Evolutionary conservation across 2,113 vertebrate genomes (phyloP), one percentile per base, ranked within the genome.

Genomic region (Callipepla squamata): DNA sequence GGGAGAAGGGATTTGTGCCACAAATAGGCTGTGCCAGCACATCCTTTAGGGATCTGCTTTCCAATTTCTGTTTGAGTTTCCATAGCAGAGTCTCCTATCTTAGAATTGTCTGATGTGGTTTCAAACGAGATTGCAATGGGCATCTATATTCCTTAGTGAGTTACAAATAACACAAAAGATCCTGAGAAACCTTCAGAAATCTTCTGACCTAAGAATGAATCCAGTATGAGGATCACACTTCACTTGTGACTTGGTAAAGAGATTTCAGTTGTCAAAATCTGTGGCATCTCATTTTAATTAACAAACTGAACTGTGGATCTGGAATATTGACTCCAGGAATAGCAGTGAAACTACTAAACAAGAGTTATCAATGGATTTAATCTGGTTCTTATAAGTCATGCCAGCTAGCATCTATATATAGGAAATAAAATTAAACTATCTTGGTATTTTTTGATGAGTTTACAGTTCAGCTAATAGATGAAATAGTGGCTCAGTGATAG

Each of bases 381-480:
- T 59, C n/a, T 7, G 3, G 7, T 19, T 81, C 9, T 5, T 62
- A 4, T 38, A 77, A 69, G 17, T 80, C 68, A 80, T 55, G 42
- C 45, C 55, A 67, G 53, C 87, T 90, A 94, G n/a, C 59, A 90
- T 32, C 42, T 90, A 23, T 55, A 85, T 80, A 67, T 77, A 69
- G 90, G 69, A 85, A 91, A 83, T 74, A 74, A 95, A 90, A 88
- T 70, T 70, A 70, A 70, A 40, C 32, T 81, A 28, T 3, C 14
- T 44, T 74, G 42, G 22, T 42, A 21, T 34, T 87, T 89, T 55
- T 85, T 80, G 13, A 77, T 77, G 73, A 93, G 25, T 11, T 68
- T 92, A 30, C 90, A 78, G 78, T 94, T 90, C 30, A 88, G 28
- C 17, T 81, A 87, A 78, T 90, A 90, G 42, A 90, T 69, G 65